phyloP scores from a whole-genome alignment of 2,888 invertebrate species.

The Megastigmus dorsalis region DNA sequence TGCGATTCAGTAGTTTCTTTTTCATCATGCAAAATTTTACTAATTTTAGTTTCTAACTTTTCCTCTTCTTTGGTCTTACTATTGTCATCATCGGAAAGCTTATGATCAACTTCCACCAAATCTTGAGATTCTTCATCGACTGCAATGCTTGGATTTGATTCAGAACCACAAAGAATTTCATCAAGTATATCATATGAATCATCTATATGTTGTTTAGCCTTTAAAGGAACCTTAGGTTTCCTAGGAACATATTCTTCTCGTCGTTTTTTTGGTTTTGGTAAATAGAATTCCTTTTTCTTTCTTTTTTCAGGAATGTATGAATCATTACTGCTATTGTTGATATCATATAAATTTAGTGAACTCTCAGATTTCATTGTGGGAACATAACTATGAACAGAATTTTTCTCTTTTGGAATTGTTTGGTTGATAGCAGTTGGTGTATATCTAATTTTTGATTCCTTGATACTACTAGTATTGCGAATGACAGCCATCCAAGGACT shows the following conservation, averaged over 20 bases:
- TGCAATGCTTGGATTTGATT: constrained; percentile 33
- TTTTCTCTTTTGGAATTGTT: constrained; percentile 53
- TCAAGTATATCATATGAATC: constrained; percentile 73
- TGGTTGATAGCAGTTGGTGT: constrained; percentile 67
- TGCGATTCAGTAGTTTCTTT: constrained; percentile 71
- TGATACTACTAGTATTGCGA: constrained; percentile 57
- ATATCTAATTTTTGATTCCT: constrained; percentile 63
- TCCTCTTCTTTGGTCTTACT: constrained; percentile 45
- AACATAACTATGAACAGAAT: constrained; percentile 63
- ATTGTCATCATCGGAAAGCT: constrained; percentile 68
- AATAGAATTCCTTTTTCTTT: constrained; percentile 66
- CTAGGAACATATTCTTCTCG: constrained; percentile 72
- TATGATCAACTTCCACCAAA: constrained; percentile 63
- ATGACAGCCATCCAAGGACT: constrained; percentile 64
- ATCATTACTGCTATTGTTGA: constrained; percentile 65
- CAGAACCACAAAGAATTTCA: constrained; percentile 63
- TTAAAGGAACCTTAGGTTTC: constrained; percentile 69
- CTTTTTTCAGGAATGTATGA: constrained; percentile 61
- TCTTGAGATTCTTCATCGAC: constrained; percentile 61
- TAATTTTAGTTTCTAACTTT: constrained; percentile 24
- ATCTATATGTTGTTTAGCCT: constrained; percentile 62
- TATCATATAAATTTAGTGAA: constrained; percentile 63
- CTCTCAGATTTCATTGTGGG: constrained; percentile 66
- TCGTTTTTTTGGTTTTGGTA: constrained; percentile 69
- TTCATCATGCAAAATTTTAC: constrained; percentile 61